Percentiles rank a stretch among this genome's conserved stretches.
Conservation (phyloP, 2,113 vertebrate genomes). For the Chamaetylas fuelleborni region DNA sequence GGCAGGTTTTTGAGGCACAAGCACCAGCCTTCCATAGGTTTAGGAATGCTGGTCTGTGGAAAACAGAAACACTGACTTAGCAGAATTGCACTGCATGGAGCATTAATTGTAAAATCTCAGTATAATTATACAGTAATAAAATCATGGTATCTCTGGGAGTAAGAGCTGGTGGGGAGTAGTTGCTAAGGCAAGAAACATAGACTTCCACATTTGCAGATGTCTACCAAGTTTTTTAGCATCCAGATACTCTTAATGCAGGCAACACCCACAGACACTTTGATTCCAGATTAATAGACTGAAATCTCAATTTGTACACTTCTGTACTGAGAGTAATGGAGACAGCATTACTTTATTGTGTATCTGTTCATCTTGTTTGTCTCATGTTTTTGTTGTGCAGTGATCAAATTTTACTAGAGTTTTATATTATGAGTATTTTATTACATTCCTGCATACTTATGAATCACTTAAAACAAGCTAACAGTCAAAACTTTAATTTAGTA, state of each 20-base stretch:
- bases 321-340: not conserved
- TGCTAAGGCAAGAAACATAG: not conserved
- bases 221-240: not conserved
- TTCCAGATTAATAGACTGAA: not conserved
- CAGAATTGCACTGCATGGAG: rapidly evolving
- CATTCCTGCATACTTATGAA: not conserved
- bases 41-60: not conserved
- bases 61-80: not conserved
- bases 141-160: not conserved
- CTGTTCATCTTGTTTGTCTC: not conserved
- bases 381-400: not conserved
- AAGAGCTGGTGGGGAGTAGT: not conserved
- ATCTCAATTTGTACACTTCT: not conserved
- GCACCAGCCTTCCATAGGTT: not conserved
- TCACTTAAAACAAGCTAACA: not conserved
- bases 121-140: not conserved
- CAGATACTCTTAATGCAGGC: not conserved
- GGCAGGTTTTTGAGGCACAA: not conserved
- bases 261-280: not conserved
- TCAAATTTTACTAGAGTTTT: not conserved
- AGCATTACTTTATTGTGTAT: too few relatives aligned
- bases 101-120: not conserved
- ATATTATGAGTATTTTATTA: not conserved
- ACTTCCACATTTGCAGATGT: not conserved
- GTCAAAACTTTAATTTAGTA: not conserved